phyloP scores from a whole-genome alignment of 2,888 invertebrate genomes.

The Lamproptera curius region DNA sequence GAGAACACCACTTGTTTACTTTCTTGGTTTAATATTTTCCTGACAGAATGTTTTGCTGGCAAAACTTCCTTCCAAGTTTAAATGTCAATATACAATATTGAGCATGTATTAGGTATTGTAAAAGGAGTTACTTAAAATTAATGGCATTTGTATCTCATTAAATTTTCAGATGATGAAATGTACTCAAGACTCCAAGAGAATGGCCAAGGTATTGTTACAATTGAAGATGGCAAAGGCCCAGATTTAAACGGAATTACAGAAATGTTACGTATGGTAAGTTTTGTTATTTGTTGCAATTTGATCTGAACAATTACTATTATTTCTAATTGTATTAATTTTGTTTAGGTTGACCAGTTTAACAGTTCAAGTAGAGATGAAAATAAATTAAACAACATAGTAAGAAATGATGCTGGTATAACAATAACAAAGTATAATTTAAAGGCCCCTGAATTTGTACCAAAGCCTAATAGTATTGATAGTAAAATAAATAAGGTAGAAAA shows the following conservation, averaged over 20 bases:
- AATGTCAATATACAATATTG: no score
- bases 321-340: no score
- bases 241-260: constrained; percentile 47
- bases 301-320: no score
- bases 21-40: no score
- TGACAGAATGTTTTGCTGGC: no score
- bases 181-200: constrained; percentile 28
- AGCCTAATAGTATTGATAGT: constrained; percentile 6
- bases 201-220: background rate
- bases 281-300: no score
- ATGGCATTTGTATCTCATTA: no score
- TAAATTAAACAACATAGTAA: no score
- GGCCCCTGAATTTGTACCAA: constrained; percentile 47
- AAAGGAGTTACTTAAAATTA: no score
- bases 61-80: no score
- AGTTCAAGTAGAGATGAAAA: constrained; percentile 8
- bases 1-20: no score
- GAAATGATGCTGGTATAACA: constrained; percentile 24
- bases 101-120: no score
- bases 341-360: constrained; percentile 29
- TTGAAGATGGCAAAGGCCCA: constrained; percentile 29
- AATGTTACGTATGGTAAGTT: constrained; percentile 50
- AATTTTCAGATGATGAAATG: constrained; percentile 18
- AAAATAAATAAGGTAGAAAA: constrained; percentile 14
- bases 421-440: constrained; percentile 51